Evolutionary conservation across 1,140 invertebrate genomes (phyloP).

Genomic region (Drosophila yakuba): DNA sequence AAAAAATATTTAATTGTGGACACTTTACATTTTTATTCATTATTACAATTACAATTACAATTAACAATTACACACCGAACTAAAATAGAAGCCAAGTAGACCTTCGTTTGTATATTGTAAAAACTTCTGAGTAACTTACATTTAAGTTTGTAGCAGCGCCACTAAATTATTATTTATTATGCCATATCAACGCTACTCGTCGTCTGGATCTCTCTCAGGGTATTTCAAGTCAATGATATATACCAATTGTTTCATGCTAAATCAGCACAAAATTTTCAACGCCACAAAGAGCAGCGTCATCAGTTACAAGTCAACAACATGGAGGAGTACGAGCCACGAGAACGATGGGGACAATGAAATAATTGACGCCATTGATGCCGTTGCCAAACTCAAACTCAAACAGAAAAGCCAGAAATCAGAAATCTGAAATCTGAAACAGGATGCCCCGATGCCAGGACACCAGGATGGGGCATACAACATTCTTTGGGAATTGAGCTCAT

Average conservation of each 20-base stretch:
- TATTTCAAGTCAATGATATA: constrained; percentile 50
- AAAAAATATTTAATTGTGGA: no score
- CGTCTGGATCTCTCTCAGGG: constrained; percentile 1
- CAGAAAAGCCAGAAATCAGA: constrained; percentile 28
- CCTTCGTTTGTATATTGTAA: no score
- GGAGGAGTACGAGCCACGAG: constrained; percentile 24
- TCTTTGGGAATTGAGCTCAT: constrained; percentile 82
- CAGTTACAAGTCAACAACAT: constrained; percentile 58
- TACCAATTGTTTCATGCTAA: constrained; percentile 63
- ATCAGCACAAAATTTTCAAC: constrained; percentile 76
- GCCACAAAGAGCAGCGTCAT: constrained; percentile 76
- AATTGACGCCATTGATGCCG: constrained; percentile 79
- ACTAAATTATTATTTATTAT: neutral
- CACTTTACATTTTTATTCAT: no score
- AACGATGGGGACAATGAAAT: constrained; percentile 69
- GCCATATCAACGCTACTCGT: no score
- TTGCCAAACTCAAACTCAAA: constrained; percentile 33
- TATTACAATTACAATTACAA: no score
- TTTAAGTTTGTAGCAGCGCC: no score
- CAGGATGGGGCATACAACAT: constrained; percentile 54
- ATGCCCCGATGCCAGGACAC: constrained; percentile 11
- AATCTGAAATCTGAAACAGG: constrained; percentile 28
- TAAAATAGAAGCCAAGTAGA: no score
- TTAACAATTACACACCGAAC: no score
- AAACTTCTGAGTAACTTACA: no score